Base-by-base conservation (phyloP, 2,113 vertebrate species). In the Crotalus helleri region DNA sequence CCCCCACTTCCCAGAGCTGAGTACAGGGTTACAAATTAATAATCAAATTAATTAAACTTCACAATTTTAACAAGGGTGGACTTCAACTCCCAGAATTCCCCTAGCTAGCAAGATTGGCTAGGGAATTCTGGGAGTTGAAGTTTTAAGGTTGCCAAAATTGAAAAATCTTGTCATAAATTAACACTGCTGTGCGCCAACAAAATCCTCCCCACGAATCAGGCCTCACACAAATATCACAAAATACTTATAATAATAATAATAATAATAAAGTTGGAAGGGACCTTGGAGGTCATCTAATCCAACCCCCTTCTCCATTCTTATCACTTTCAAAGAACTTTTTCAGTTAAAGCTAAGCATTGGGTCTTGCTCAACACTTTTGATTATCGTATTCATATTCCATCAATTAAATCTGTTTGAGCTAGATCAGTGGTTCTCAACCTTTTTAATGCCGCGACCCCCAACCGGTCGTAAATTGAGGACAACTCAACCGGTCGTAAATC, bases 291-390 rank as follows among this genome's bases (percentile, higher is more conserved):
- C 39, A 39, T 39, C 39, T 39, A 39, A 39, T 39, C 39, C 39
- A 39, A 39, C 39, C 39, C 39, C 39, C 39, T 88, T 94, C 92
- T 91, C 64, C 59, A 29, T 24, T 39, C 90, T 92, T 91, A 33
- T 0, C 57, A 95, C 93, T 59, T 95, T 92, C 95, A 92, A 85
- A 81, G 51, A 96, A 93, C 94, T 91, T 51, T 0, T 2, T n/a
- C 58, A 58, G 51, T 87, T 10, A 93, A 92, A 81, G 92, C 61
- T 92, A 21, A 49, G 23, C 51, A 23, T 53, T 46, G 39, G 26
- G 4, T 5, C n/a, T 12, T 9, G 54, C 44, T 85, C 88, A 81
- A 59, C 39, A 44, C 88, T 94, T 92, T 0, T 0, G 55, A 91
- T 91, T 54, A 51, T 8, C 7, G 8, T 51, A 91, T 29, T 39